Evolutionary conservation across 2,888 invertebrate species (phyloP).

Genomic region (Shargacucullia verbasci): DNA sequence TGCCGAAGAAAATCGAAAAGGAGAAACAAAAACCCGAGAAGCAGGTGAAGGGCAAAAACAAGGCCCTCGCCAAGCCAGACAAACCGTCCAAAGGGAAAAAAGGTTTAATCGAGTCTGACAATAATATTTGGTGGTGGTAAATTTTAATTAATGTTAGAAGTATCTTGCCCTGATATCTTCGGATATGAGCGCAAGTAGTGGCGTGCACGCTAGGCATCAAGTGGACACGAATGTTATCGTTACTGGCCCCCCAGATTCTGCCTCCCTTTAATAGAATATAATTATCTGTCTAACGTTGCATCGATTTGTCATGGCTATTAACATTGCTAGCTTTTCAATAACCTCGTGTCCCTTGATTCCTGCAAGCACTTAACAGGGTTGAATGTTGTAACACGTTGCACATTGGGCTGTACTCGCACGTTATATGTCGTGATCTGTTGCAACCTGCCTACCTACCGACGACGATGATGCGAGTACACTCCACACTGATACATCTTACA

Average conservation of each 20-base stretch:
- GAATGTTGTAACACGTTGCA: conserved; percentile 83
- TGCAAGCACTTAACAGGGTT: conserved; percentile 85
- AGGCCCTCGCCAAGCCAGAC: conserved; percentile 88
- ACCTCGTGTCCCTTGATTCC: conserved; percentile 87
- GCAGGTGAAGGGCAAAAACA: conserved; percentile 83
- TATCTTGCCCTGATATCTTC: conserved; percentile 70
- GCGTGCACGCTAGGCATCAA: conserved; percentile 80
- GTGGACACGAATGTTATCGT: conserved; percentile 83
- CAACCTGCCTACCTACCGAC: conserved; percentile 51
- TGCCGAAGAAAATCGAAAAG: conserved; percentile 88
- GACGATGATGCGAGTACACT: conserved; percentile 68
- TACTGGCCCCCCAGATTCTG: conserved; percentile 65
- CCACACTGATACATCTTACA: conserved; percentile 66
- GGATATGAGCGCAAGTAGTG: conserved; percentile 74
- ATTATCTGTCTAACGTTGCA: conserved; percentile 78
- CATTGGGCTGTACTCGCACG: conserved; percentile 75
- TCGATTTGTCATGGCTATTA: conserved; percentile 76
- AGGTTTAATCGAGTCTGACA: conserved; percentile 95
- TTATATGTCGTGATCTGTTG: conserved; percentile 47
- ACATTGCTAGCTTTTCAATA: conserved; percentile 80
- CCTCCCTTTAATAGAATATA: conserved; percentile 68
- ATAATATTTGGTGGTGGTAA: conserved; percentile 96
- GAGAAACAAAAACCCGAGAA: conserved; percentile 79
- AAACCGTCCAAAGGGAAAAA: conserved; percentile 91
- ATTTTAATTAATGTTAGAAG: conserved; percentile 72